phyloP scores from a whole-genome alignment of 2,888 invertebrate species.

The Drosophila prostipennis region DNA sequence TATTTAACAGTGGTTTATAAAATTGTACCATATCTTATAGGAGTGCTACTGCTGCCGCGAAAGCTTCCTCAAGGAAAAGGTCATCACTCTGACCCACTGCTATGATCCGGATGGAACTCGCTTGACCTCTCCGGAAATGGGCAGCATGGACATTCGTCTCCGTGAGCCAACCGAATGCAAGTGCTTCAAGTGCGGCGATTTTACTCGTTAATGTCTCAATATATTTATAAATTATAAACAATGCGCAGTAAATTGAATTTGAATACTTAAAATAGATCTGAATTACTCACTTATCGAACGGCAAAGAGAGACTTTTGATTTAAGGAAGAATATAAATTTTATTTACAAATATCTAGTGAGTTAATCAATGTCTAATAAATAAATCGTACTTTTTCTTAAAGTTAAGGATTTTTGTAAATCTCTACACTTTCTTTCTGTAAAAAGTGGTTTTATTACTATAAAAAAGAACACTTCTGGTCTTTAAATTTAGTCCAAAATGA shows the following conservation, averaged over 20 bases:
- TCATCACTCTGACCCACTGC: constrained; percentile 92
- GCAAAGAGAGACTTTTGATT: background rate
- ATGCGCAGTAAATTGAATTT: background rate
- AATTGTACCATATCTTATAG: constrained; percentile 78
- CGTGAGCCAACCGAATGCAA: constrained; percentile 95
- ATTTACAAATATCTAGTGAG: too few species aligned
- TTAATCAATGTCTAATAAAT: too few species aligned
- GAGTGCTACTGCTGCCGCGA: constrained; percentile 97
- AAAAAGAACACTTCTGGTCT: too few species aligned
- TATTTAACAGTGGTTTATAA: too few species aligned
- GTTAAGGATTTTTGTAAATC: too few species aligned
- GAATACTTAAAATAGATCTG: too few species aligned
- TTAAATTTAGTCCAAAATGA: background rate
- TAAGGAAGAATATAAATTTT: too few species aligned
- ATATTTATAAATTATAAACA: constrained; percentile 5
- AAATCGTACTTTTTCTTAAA: too few species aligned
- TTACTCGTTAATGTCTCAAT: constrained; percentile 86
- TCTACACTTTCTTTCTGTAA: too few species aligned
- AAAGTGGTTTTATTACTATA: too few species aligned
- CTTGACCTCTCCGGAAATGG: constrained; percentile 88
- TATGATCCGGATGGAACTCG: constrained; percentile 94
- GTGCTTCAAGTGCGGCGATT: constrained; percentile 95
- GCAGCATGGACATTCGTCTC: constrained; percentile 92
- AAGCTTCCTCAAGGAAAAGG: constrained; percentile 91
- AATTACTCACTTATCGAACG: too few species aligned